A percentile compares a stretch with the other conserved stretches of the same genome.
These are phyloP conservation scores for Ictidomys tridecemlineatus DNA, from an alignment of 2,113 vertebrate species.

Conservation along the genomic window DNA sequence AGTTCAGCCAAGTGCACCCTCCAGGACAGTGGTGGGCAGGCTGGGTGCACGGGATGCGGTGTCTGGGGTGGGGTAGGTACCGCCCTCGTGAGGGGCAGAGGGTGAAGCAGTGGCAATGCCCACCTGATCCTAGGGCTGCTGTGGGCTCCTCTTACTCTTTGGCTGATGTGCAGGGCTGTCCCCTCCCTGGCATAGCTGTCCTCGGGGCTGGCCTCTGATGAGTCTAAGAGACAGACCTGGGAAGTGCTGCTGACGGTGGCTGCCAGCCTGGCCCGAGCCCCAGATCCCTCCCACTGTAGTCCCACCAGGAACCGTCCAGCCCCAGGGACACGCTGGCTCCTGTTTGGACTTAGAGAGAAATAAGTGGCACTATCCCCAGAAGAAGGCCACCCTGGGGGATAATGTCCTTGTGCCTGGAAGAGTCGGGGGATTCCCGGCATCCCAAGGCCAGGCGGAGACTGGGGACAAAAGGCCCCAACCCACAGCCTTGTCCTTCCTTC, in stretches of 20 bases:
- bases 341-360: too few species aligned
- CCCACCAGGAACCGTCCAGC: neutral
- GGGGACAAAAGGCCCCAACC: neutral
- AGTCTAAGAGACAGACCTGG: neutral
- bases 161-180: neutral
- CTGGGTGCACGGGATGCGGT: too few species aligned
- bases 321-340: too few species aligned
- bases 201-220: neutral
- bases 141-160: neutral
- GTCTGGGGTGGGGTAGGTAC: too few species aligned
- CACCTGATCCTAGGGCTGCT: neutral
- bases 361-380: too few species aligned
- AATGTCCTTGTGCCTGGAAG: too few species aligned
- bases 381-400: too few species aligned
- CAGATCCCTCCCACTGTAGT: too few species aligned
- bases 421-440: accelerated
- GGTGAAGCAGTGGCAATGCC: accelerated
- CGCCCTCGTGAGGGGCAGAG: neutral
- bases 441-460: neutral
- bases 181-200: neutral
- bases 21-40: too few species aligned
- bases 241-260: neutral
- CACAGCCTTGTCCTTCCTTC: accelerated
- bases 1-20: too few species aligned
- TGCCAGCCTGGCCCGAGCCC: neutral